phyloP scores from a whole-genome alignment of 2,113 vertebrate genomes.

The Cynocephalus volans region DNA sequence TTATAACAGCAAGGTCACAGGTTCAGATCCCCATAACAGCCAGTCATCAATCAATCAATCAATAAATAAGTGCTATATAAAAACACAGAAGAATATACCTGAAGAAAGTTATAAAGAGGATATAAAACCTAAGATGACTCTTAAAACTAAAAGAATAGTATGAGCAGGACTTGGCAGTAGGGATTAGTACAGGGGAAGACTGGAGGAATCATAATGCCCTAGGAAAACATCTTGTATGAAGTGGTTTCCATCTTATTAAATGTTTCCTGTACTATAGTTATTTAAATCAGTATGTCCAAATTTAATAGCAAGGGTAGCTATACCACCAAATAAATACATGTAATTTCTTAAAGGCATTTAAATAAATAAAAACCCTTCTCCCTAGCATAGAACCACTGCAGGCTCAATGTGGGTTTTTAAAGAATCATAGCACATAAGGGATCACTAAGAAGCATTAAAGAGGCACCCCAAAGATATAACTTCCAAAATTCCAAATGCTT shows the following conservation, averaged over 20 bases:
- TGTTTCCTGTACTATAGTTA: not conserved
- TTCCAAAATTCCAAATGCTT: constrained; percentile 37
- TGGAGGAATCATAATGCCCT: not conserved
- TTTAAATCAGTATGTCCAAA: constrained; percentile 21
- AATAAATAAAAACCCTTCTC: constrained; percentile 46
- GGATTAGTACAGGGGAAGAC: not conserved
- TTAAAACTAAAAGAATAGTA: not conserved
- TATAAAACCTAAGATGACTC: not conserved
- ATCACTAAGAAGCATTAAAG: not conserved
- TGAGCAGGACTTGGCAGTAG: not conserved
- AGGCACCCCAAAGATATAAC: not conserved
- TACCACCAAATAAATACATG: not conserved
- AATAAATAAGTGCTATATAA: not conserved
- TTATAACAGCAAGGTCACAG: no score
- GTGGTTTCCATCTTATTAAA: not conserved
- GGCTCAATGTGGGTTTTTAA: constrained; percentile 20
- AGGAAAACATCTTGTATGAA: not conserved
- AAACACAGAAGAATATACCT: not conserved
- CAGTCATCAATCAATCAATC: no score
- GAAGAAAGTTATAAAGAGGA: not conserved
- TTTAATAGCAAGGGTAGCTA: not conserved
- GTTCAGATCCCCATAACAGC: no score
- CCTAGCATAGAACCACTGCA: not conserved
- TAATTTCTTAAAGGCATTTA: constrained; percentile 44
- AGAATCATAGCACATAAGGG: not conserved